Conservation (phyloP, 2,113 vertebrate genomes). For the Indri indri region DNA sequence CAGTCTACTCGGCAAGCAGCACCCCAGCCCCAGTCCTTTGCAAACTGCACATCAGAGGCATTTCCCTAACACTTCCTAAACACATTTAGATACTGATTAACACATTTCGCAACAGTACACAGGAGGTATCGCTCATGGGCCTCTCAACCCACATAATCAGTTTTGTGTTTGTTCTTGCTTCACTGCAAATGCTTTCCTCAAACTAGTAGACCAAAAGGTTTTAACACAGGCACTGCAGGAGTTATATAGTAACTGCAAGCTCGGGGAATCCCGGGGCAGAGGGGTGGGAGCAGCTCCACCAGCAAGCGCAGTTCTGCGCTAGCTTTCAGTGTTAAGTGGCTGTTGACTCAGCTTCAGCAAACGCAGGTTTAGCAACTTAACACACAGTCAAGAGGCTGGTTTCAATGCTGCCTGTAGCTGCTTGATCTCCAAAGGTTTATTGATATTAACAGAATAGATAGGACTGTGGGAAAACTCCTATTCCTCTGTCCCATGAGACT, state of each 20-base stretch:
- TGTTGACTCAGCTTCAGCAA: neutral
- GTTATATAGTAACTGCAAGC: neutral
- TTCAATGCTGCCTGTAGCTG: too few species aligned
- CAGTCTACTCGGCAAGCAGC: neutral
- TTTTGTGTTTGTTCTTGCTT: neutral
- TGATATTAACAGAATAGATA: neutral
- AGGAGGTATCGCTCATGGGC: neutral
- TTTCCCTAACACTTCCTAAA: neutral
- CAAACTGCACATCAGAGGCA: neutral
- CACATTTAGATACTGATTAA: neutral
- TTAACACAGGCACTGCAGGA: neutral
- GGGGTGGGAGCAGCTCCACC: neutral
- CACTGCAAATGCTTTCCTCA: neutral
- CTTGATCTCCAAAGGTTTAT: neutral
- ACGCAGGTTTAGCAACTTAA: neutral
- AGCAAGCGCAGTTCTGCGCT: neutral
- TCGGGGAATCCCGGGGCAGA: neutral
- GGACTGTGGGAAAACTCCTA: neutral
- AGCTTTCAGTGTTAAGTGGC: neutral
- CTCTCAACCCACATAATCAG: neutral
- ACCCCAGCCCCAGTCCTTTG: neutral
- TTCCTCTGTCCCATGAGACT: neutral
- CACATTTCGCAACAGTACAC: neutral
- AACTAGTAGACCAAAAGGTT: neutral
- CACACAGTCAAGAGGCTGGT: neutral